Percentiles rank a stretch among this genome's conserved stretches.
Evolutionary conservation across 2,888 invertebrate species (phyloP).

Genomic region (Odontocerum albicorne): DNA sequence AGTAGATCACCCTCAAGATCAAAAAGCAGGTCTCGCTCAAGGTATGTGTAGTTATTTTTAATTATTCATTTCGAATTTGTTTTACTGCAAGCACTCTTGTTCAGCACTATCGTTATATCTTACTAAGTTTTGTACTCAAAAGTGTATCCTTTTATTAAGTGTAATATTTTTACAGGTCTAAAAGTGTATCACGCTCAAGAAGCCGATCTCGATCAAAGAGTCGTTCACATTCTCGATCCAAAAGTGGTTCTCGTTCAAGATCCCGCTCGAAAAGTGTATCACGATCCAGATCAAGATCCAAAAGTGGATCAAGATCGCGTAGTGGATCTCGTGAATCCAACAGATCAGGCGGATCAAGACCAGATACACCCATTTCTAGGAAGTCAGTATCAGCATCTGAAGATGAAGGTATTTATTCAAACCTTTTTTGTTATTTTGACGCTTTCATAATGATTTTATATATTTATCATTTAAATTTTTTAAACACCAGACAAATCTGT

Average conservation of each 20-base stretch:
- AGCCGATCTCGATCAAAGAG: constrained; percentile 38
- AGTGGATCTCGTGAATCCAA: constrained; percentile 43
- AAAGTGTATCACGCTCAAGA: constrained; percentile 37
- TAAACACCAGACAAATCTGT: too few species aligned
- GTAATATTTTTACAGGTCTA: constrained; percentile 6
- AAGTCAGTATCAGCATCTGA: constrained; percentile 65
- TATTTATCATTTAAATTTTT: too few species aligned
- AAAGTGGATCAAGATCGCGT: constrained; percentile 47
- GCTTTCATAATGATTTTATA: too few species aligned
- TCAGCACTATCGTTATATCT: background rate
- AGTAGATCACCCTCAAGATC: constrained; percentile 40
- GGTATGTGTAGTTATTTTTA: constrained; percentile 27
- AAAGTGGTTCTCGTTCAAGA: constrained; percentile 42
- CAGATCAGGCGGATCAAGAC: constrained; percentile 48
- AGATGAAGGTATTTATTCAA: constrained; percentile 44
- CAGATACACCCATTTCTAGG: constrained; percentile 59
- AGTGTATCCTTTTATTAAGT: too few species aligned
- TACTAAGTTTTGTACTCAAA: constrained; percentile 36
- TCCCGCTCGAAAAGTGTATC: constrained; percentile 43
- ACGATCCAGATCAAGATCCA: constrained; percentile 48
- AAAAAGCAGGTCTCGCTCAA: constrained; percentile 43
- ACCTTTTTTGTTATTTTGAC: too few species aligned
- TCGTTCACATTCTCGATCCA: constrained; percentile 40
- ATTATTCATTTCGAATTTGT: background rate
- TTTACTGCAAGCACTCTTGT: background rate